A percentile compares a stretch with the other conserved stretches of the same genome.
These are phyloP conservation scores for Pelvicachromis taeniatus DNA, from an alignment of 2,113 vertebrate species.

Conservation along the genomic window DNA sequence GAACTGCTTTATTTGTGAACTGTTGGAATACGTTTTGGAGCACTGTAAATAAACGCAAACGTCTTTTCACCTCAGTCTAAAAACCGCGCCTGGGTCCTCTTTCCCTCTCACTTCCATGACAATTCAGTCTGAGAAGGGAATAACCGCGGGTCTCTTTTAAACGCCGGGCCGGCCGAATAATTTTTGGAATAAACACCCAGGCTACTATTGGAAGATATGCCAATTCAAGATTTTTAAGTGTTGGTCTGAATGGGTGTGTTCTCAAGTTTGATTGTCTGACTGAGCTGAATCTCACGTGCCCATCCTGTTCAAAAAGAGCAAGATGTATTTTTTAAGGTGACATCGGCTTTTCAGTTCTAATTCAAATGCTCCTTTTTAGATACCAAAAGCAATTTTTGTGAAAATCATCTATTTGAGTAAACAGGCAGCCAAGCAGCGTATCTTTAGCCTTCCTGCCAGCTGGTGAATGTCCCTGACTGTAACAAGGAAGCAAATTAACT, in stretches of 20 bases:
- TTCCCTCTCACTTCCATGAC: too few relatives aligned
- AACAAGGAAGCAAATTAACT: conserved; percentile 8
- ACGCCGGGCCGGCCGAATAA: too few relatives aligned
- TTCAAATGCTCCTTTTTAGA: neutral
- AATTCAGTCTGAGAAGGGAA: too few relatives aligned
- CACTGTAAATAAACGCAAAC: too few relatives aligned
- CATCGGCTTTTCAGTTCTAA: neutral
- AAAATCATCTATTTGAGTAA: neutral
- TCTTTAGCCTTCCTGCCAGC: neutral
- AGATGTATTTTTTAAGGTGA: neutral
- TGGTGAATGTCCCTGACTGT: conserved; percentile 4
- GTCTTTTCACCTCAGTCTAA: too few relatives aligned
- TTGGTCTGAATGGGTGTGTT: neutral
- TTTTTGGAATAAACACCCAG: too few relatives aligned
- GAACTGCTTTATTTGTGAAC: too few relatives aligned
- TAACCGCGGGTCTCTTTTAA: too few relatives aligned
- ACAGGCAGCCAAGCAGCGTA: neutral
- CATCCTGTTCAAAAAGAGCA: neutral
- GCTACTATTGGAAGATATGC: too few relatives aligned
- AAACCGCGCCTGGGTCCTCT: too few relatives aligned
- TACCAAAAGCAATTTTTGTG: neutral
- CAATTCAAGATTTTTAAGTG: neutral
- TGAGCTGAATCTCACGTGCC: neutral
- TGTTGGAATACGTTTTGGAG: too few relatives aligned
- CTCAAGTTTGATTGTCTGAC: neutral